Evolutionary conservation across 2,113 vertebrate species (phyloP).

Genomic region (Aegithalos caudatus): DNA sequence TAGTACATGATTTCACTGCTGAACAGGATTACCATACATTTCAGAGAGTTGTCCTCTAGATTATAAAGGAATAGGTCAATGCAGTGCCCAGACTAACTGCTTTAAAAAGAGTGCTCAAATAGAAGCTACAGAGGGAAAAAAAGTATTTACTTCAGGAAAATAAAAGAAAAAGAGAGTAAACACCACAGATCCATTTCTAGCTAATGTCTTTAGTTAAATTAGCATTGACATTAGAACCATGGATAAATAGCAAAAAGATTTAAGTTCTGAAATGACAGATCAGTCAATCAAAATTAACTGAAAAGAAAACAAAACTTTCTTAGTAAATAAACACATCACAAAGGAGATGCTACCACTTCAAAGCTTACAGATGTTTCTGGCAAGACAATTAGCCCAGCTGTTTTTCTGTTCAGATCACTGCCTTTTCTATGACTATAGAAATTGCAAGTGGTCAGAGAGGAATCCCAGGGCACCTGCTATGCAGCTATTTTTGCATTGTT

Average conservation of each 20-base stretch:
- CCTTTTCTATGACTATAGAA: not conserved
- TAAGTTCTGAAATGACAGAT: not conserved
- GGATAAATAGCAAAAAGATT: not conserved
- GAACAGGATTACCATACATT: not conserved
- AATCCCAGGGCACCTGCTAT: not conserved
- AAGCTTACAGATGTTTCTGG: not conserved
- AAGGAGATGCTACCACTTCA: not conserved
- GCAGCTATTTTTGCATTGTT: conserved; percentile 6
- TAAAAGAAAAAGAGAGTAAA: not conserved
- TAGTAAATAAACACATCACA: not conserved
- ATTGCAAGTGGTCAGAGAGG: not conserved
- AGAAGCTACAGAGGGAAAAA: not conserved
- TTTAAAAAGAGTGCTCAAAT: not conserved
- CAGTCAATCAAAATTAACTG: not conserved
- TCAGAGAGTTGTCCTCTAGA: not conserved
- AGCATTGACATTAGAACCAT: not conserved
- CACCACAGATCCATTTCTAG: not conserved
- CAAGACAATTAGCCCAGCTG: not conserved
- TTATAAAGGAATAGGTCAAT: not conserved
- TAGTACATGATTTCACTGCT: not conserved
- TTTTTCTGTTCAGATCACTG: not conserved
- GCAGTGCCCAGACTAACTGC: not conserved
- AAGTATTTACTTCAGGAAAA: not conserved
- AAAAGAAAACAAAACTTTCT: not conserved
- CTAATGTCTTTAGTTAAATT: not conserved